Evolutionary conservation across 2,888 invertebrate genomes (phyloP).

Genomic region (Tetragonisca angustula): DNA sequence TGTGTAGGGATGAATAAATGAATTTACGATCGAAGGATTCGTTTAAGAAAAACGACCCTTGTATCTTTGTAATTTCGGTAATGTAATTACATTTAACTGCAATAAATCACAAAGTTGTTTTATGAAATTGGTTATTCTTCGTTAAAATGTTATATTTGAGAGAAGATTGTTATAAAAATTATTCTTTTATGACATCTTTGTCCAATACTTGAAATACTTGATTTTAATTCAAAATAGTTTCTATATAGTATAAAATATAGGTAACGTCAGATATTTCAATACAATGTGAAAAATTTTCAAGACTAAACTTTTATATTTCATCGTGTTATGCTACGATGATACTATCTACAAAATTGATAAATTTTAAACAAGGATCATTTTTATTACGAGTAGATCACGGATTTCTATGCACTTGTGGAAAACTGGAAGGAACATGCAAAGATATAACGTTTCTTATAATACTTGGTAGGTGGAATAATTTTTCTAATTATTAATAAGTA

Average conservation of each 20-base stretch:
- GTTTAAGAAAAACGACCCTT: too few relatives aligned
- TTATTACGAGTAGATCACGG: background rate
- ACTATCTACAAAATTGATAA: background rate
- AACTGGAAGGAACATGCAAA: background rate
- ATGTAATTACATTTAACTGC: too few relatives aligned
- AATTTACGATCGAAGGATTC: background rate
- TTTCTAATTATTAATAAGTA: too few relatives aligned
- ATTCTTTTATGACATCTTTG: background rate
- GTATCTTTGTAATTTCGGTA: too few relatives aligned
- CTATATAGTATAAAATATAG: too few relatives aligned
- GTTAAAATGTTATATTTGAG: too few relatives aligned
- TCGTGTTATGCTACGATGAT: background rate
- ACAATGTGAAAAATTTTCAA: too few relatives aligned
- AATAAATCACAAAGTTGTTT: too few relatives aligned
- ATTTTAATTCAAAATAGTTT: background rate
- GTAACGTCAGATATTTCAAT: too few relatives aligned
- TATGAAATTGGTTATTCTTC: too few relatives aligned
- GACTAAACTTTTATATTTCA: background rate
- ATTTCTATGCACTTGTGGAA: background rate
- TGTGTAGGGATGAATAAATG: background rate
- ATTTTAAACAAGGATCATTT: background rate
- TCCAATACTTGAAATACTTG: background rate
- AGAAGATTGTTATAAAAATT: too few relatives aligned
- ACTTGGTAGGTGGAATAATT: too few relatives aligned
- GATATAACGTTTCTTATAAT: background rate